Percentiles rank a stretch among this genome's conserved stretches.
Evolutionary conservation across 2,797 vertebrate species (phyloP).

Genomic region (Limnodromus scolopaceus): DNA sequence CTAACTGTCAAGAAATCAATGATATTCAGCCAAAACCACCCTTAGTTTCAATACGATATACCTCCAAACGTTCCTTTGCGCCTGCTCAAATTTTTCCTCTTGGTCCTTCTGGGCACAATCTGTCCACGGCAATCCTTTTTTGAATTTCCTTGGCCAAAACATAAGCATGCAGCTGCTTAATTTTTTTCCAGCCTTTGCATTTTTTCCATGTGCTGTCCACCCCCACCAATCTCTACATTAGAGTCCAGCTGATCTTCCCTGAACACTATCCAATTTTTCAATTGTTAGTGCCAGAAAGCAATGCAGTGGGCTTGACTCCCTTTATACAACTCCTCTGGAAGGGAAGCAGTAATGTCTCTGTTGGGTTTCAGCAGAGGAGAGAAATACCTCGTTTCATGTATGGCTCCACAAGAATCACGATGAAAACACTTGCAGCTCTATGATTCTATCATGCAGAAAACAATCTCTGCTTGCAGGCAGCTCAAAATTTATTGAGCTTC

Average conservation of each 20-base stretch:
- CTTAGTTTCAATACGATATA: neutral
- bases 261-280: conserved; percentile 3
- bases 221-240: neutral
- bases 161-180: conserved; percentile 39
- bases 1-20: neutral
- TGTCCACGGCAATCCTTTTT: neutral
- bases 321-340: neutral
- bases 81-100: neutral
- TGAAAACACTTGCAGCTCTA: neutral
- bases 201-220: conserved; percentile 34
- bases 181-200: neutral
- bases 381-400: neutral
- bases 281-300: conserved; percentile 26
- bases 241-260: conserved; percentile 47
- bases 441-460: neutral
- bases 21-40: neutral
- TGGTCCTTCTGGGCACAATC: neutral
- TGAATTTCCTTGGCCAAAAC: neutral
- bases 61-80: neutral
- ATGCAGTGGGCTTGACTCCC: neutral
- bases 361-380: neutral
- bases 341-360: neutral
- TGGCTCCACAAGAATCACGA: neutral
- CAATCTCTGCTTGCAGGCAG: neutral
- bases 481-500: neutral